Conservation (phyloP, 2,888 invertebrate genomes). For the Xanthia icteritia region DNA sequence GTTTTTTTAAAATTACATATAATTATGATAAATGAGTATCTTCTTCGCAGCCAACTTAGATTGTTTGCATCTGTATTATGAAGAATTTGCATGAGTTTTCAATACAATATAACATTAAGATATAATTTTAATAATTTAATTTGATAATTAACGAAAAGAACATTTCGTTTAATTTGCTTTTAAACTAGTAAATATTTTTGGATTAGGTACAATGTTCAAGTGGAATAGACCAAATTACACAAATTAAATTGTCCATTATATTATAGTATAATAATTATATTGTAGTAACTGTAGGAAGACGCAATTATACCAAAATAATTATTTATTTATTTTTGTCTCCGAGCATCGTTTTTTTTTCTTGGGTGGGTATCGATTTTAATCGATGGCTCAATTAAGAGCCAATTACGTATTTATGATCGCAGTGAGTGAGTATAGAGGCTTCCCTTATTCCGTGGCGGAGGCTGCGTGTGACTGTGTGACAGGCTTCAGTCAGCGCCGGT, state of each 20-base stretch:
- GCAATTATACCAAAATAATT: background rate
- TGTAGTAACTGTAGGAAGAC: background rate
- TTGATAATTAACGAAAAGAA: too few relatives aligned
- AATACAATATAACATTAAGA: background rate
- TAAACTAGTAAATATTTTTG: too few relatives aligned
- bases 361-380: slow-evolving; percentile 23
- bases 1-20: too few relatives aligned
- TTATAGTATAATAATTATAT: background rate
- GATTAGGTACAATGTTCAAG: background rate
- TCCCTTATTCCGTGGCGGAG: slow-evolving; percentile 81
- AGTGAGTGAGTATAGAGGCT: slow-evolving; percentile 62
- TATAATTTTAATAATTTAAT: too few relatives aligned
- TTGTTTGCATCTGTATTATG: background rate
- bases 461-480: slow-evolving; percentile 84
- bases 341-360: background rate
- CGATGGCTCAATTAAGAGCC: slow-evolving; percentile 57
- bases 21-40: background rate
- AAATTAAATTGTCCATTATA: background rate
- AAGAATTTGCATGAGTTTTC: background rate
- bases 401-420: slow-evolving; percentile 65
- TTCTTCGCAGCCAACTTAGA: background rate
- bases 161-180: too few relatives aligned
- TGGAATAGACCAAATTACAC: background rate
- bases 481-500: slow-evolving; percentile 88
- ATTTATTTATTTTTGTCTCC: background rate